Base-by-base conservation (phyloP, 2,113 vertebrate genomes). In the Hyaena hyaena region DNA sequence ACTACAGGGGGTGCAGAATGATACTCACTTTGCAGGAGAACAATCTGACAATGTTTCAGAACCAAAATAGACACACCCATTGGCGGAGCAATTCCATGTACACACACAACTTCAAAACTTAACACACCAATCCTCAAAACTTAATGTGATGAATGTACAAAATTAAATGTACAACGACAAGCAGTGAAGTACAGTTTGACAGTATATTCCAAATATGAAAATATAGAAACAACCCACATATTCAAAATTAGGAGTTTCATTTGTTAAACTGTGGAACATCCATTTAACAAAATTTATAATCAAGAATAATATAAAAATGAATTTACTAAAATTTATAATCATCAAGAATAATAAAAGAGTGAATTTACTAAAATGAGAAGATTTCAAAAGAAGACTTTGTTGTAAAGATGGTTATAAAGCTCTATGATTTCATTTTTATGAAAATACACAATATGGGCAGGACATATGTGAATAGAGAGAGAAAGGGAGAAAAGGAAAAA, bases 381-480 rank as follows among this genome's bases (percentile, higher is more conserved):
- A 95, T 45, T 88, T 88, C 24, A 77, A 79, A 43, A 48, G 35
- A 93, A 84, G 9, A 85, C 17, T 31, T 11, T 94, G 15, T 19
- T 63, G 31, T 45, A 53, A 93, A 85, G 11, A 55, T 69, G 33
- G 10, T 71, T 74, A 77, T 65, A 95, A 84, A 95, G 28, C 23
- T 88, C 4, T 77, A 93, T 73, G 48, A 89, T 21, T 24, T 48
- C 23, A 94, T 92, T 88, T 95, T 96, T 65, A 95, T 71, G 43
- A 76, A 92, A 81, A 80, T n/a, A 92, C 24, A 84, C 10, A 95
- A 73, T 58, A 82, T 0, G 0, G 35, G 33, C 10, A 55, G 0
- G 35, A 39, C 17, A 55, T 45, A 80, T 61, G 3, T 82, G 50
- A 88, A 76, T 4, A 79, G 17, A 50, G 28, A 79, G 21, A 69